Base-by-base conservation (phyloP, 2,888 invertebrate genomes). In the Cepaea hortensis region DNA sequence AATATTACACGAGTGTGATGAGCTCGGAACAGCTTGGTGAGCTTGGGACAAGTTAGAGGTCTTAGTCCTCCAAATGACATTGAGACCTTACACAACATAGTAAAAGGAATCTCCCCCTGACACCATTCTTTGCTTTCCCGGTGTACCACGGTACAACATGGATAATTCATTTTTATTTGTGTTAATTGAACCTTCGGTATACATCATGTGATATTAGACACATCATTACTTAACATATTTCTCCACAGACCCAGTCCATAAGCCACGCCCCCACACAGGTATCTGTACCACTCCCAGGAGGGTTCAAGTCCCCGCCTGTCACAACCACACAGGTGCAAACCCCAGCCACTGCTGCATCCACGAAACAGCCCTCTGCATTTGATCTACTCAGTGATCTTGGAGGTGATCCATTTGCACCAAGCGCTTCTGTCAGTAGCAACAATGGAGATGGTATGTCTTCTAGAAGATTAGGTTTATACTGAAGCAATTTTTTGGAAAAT, bases 351-450 rank as follows among this genome's bases (percentile, higher is more conserved):
- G 70, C 82, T 20, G 77, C 85, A 62, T 46, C 86, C n/a, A 6
- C 83, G 76, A 88, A 79, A 79, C 84, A 77, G n/a, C 88, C 75
- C 50, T 88, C 85, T 70, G 87, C 88, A 9, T 91, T 93, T 89
- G 94, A 94, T 90, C 90, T 94, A 35, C 90, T 95, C 18, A 93
- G 94, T 35, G 94, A 94, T 84, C 90, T 95, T n/a, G 93, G 93
- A 7, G 93, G 93, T 18, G 94, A 94, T 88, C 94, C 94, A 0
- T 94, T 94, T 88, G 92, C 93, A 7, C 90, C 91, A 76, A 91
- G 91, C 9, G 48, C 65, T n/a, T 9, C 50, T 11, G 82, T 62
- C 23, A 76, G 13, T 11, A 62, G 11, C 48, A 72, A 62, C 20
- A 46, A 72, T 13, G 18, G 23, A 18, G 75, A 82, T 23, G 81